Base-by-base conservation (phyloP, 2,888 invertebrate genomes). In the Eristalinus sepulchralis region DNA sequence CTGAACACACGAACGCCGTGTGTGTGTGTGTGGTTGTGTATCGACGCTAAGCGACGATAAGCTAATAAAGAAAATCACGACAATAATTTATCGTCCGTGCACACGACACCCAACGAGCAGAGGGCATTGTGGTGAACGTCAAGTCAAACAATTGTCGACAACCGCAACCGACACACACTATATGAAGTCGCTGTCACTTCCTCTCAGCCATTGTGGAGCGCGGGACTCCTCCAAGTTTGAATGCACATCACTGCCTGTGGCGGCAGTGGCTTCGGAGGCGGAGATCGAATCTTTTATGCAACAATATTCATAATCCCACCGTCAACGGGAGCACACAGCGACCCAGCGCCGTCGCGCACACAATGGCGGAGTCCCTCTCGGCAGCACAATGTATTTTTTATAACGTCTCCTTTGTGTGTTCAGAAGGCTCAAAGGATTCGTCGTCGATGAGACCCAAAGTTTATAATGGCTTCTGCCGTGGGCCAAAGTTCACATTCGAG, bases 401-500 rank as follows among this genome's bases (percentile, higher is more conserved):
- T 76, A 66, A 72, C 62, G 47, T 71, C 80, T 80, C 60, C 67
- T 67, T 84, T 84, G 80, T 84, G 34, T 71, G 62, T 27, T 2
- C 27, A 3, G 22, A 20, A 57, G 36, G 60, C 75, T 84, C 84
- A 80, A 80, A 80, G 84, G 75, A 84, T 84, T 84, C 47, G 47
- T 84, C 47, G 47, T 47, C 80, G 84, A 76, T 80, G 84, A 71
- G 76, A 55, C 57, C 17, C 34, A 62, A 64, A 84, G 75, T 84
- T 84, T 80, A 84, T 84, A 80, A 84, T 80, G 76, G 66, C 71
- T 67, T 67, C 47, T 79, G 64, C 60, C 80, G 67, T 67, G 62
- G 63, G 76, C 47, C 55, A 63, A 76, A 80, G 39, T 80, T 84
- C 76, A 84, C 71, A 76, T 76, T 80, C 60, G 47, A 62, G 62